A percentile compares a stretch with the other conserved stretches of the same genome.
Evolutionary conservation across 2,113 vertebrate species (phyloP).

Genomic region (Melanocharis versteri): DNA sequence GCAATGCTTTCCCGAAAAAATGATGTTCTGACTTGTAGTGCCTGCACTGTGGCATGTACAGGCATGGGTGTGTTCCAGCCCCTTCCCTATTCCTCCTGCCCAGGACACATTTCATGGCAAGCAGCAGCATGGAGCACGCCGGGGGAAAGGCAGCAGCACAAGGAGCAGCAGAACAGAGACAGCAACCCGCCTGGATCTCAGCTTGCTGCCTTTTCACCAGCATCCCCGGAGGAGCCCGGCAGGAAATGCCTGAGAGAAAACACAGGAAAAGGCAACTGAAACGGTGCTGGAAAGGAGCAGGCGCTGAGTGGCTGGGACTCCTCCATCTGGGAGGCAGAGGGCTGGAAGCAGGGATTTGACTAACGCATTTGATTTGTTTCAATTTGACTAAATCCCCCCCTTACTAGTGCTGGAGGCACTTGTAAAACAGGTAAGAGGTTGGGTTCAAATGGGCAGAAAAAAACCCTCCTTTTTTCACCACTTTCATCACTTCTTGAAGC

Average conservation of each 20-base stretch:
- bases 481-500: no score
- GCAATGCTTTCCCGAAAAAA: neutral
- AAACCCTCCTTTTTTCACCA: no score
- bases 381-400: neutral
- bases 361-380: neutral
- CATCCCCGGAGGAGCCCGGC: neutral
- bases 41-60: fast-evolving
- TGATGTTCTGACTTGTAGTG: neutral
- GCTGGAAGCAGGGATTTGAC: neutral
- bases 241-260: fast-evolving
- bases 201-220: neutral
- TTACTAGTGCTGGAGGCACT: neutral
- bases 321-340: neutral
- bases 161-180: neutral
- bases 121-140: neutral
- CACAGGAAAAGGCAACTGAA: neutral
- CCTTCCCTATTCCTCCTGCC: neutral
- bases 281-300: fast-evolving
- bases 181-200: fast-evolving
- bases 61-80: neutral
- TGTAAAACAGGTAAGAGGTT: neutral
- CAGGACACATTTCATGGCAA: neutral
- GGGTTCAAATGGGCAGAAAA: neutral
- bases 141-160: neutral
- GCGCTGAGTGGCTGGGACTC: neutral